These are phyloP conservation scores for Limnephilus rhombicus DNA, from an alignment of 2,888 invertebrate genomes.

Conservation along the genomic window DNA sequence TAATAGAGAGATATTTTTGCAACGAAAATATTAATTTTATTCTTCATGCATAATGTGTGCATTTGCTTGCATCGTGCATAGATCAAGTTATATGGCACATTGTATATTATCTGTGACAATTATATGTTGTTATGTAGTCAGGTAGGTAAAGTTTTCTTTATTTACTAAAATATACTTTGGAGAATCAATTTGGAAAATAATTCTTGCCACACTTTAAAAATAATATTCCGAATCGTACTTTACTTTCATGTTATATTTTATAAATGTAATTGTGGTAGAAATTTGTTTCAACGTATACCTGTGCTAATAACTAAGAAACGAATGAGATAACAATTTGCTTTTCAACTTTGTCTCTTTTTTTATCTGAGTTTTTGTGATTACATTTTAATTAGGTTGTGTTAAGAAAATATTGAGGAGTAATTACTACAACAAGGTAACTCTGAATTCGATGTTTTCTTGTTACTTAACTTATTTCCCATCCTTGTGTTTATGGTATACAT, in stretches of 20 bases:
- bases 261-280: neutral
- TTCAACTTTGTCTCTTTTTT: neutral
- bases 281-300: neutral
- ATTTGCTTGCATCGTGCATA: neutral
- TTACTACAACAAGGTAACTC: too few relatives aligned
- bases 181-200: neutral
- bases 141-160: neutral
- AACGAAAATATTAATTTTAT: conserved; percentile 26
- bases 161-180: neutral
- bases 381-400: neutral
- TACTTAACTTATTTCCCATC: too few relatives aligned
- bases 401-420: neutral
- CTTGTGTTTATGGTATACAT: too few relatives aligned
- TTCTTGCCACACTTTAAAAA: neutral
- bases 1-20: conserved; percentile 38
- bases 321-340: neutral
- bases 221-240: neutral
- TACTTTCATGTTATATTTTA: neutral
- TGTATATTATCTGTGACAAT: neutral
- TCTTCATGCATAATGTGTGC: conserved; percentile 3
- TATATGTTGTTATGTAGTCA: neutral
- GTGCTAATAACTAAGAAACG: neutral
- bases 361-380: neutral
- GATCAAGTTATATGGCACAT: conserved; percentile 5
- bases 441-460: too few relatives aligned